Percentiles rank a stretch among this genome's conserved stretches.
These are phyloP conservation scores for Drosophila hydei DNA, from an alignment of 1,140 invertebrate species.

Conservation along the genomic window DNA sequence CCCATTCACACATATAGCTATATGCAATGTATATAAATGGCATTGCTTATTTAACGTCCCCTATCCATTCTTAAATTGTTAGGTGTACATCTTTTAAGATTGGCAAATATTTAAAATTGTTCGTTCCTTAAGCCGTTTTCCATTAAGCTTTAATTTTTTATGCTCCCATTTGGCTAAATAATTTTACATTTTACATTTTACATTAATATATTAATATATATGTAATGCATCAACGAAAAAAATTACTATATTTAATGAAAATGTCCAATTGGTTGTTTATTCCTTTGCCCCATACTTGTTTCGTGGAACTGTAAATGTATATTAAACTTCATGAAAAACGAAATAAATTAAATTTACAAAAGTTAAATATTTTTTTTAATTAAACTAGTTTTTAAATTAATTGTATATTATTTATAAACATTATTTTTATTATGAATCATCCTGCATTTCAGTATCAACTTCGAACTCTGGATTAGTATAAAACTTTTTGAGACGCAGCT, in stretches of 20 bases:
- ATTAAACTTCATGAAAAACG: slow-evolving; percentile 55
- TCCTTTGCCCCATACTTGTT: slow-evolving; percentile 30
- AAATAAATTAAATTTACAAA: slow-evolving; percentile 10
- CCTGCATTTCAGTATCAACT: slow-evolving; percentile 1
- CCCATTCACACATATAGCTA: slow-evolving; percentile 13
- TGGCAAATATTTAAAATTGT: slow-evolving; percentile 43
- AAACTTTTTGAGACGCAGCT: slow-evolving; percentile 51
- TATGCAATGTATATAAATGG: slow-evolving; percentile 29
- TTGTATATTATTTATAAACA: neutral
- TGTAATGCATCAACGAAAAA: slow-evolving; percentile 23
- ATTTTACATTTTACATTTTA: slow-evolving; percentile 13
- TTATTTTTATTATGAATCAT: neutral
- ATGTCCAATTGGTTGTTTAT: slow-evolving; percentile 35
- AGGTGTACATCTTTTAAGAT: slow-evolving; percentile 50
- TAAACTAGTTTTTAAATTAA: neutral
- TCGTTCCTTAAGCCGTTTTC: slow-evolving; percentile 40
- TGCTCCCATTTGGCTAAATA: slow-evolving; percentile 5
- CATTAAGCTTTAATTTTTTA: slow-evolving; percentile 28
- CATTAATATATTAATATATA: slow-evolving; percentile 12
- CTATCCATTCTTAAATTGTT: slow-evolving; percentile 29
- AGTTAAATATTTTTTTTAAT: neutral
- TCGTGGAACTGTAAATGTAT: slow-evolving; percentile 66
- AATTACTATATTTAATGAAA: slow-evolving; percentile 22
- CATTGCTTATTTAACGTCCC: slow-evolving; percentile 31
- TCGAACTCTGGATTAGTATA: slow-evolving; percentile 46